Base-by-base conservation (phyloP, 2,113 vertebrate genomes). In the Tamias sibiricus region DNA sequence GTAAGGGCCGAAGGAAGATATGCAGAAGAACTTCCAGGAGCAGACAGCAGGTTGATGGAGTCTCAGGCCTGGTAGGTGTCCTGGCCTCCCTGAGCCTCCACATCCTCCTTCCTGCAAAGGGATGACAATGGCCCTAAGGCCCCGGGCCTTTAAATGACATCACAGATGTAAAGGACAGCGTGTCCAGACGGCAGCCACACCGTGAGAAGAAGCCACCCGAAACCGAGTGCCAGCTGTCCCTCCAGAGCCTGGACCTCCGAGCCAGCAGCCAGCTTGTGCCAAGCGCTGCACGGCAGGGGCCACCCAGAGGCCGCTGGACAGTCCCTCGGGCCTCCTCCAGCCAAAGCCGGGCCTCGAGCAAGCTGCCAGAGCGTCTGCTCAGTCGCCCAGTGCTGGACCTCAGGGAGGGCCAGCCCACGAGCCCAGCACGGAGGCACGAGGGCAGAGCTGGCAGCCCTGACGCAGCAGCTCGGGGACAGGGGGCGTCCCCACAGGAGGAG, bases 1-100 rank as follows among this genome's bases (percentile, higher is more conserved):
- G 17, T 19, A 32, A 19, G 68, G 8, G 1, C 0, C 4, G 28
- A 30, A 1, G 37, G 12, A 7, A 0, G 35, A 22, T 3, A 9
- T 9, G 19, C n/a, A 49, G 12, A 32, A 28, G 74, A 35, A 42
- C 57, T 14, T 37, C 13, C 32, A 24, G 49, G 35, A 71, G n/a
- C 35, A 4, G 22, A 17, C 16, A 1, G 26, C 10, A 19, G 19
- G 6, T 1, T 0, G 28, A 62, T 26, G 87, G 35, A 68, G 24
- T 35, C 1, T 1, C 17, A 11, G 66, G 10, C 20, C 5, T 11
- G 71, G 40, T 3, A 9, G 71, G 71, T 42, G 14, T 64, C 37
- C n/a, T 8, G 37, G 47, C 42, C 57, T 37, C 37, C 47, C 94
- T 7, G 24, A 44, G 35, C 35, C 52, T 16, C n/a, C 3, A 1